Percentiles rank a stretch among this genome's conserved stretches.
Evolutionary conservation across 2,113 vertebrate species (phyloP).

Genomic region (Phalacrocorax brasilianus): DNA sequence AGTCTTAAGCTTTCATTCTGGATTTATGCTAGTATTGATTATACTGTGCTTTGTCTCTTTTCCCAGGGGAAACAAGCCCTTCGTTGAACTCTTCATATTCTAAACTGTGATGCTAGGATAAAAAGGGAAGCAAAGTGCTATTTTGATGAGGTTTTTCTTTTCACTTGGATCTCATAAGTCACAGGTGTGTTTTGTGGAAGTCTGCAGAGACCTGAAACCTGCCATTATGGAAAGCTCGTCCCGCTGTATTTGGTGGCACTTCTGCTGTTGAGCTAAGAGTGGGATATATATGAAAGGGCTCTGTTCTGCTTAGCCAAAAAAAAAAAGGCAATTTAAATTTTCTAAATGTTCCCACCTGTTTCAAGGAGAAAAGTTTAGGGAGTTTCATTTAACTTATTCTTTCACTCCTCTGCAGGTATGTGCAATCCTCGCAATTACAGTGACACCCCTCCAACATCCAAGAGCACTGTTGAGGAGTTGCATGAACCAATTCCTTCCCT

Average conservation of each 20-base stretch:
- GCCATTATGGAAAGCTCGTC: fast-evolving
- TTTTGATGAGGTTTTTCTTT: background rate
- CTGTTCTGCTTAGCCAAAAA: background rate
- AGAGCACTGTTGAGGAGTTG: constrained; percentile 97
- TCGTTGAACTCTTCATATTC: background rate
- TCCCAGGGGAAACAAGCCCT: background rate
- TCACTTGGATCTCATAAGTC: background rate
- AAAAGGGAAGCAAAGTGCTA: background rate
- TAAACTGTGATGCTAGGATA: background rate
- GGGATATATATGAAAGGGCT: background rate
- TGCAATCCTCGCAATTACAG: constrained; percentile 98
- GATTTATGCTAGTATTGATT: background rate
- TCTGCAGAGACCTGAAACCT: background rate
- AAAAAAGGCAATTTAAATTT: background rate
- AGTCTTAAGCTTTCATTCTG: background rate
- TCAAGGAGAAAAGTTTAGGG: background rate
- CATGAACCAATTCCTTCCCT: constrained; percentile 96
- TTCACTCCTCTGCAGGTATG: constrained; percentile 82
- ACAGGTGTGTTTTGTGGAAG: background rate
- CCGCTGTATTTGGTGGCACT: background rate
- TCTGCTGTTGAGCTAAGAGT: background rate
- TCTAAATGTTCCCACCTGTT: background rate
- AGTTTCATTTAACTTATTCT: background rate
- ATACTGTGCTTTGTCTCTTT: background rate
- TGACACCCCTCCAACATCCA: constrained; percentile 95